Conservation (phyloP, 2,113 vertebrate genomes). For the Otolemur garnettii region DNA sequence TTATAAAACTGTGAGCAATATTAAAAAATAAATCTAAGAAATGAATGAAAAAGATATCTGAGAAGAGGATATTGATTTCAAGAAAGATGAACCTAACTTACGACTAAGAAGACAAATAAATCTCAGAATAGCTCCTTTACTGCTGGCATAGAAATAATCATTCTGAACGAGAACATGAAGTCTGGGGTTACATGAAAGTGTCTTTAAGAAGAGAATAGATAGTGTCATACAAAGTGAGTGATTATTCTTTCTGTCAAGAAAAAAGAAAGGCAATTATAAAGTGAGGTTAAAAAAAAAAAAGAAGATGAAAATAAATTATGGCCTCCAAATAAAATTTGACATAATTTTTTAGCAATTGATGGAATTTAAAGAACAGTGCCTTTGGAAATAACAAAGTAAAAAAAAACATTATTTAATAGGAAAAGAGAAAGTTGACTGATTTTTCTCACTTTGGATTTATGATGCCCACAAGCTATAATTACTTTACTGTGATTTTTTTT, state of each 20-base stretch:
- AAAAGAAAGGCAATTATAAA: conserved; percentile 36
- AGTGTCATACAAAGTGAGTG: background rate
- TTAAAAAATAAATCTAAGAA: background rate
- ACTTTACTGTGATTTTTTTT: conserved; percentile 6
- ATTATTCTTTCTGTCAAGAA: background rate
- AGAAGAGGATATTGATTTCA: background rate
- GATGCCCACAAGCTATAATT: background rate
- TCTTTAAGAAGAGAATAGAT: background rate
- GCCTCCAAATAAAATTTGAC: background rate
- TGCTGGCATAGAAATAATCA: background rate
- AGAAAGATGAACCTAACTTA: background rate
- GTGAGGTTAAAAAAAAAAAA: background rate
- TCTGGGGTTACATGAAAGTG: background rate
- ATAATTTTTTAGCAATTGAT: conserved; percentile 20
- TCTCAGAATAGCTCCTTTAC: background rate
- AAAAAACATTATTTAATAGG: background rate
- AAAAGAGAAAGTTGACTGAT: background rate
- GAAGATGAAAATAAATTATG: conserved; percentile 23
- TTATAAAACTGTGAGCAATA: background rate
- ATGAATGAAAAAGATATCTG: background rate
- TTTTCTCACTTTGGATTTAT: background rate
- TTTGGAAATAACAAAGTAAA: conserved; percentile 56
- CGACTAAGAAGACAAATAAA: background rate
- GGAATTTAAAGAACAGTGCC: background rate
- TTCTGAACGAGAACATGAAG: background rate